phyloP scores from a whole-genome alignment of 1,140 invertebrate species.

The Lepidurus apus region DNA sequence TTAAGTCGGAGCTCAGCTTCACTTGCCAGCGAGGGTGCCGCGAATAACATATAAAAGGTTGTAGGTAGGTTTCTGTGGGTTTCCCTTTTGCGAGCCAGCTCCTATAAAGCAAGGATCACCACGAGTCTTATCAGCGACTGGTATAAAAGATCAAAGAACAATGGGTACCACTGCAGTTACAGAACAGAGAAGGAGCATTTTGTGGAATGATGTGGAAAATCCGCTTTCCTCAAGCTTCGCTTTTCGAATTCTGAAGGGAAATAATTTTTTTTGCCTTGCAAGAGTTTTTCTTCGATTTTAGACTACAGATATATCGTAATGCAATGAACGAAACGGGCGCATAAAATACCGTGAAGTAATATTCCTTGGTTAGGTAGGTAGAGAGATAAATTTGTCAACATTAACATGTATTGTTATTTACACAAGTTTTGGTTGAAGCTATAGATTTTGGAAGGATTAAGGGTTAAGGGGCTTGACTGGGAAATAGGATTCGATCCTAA shows the following conservation, averaged over 20 bases:
- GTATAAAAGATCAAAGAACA: background rate
- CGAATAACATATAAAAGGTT: conserved; percentile 3
- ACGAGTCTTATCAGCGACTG: background rate
- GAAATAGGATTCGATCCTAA: background rate
- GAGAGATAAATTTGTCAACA: conserved; percentile 11
- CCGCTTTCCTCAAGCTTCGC: no score
- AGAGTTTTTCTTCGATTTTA: no score
- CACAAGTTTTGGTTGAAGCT: conserved; percentile 5
- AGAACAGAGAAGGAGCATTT: no score
- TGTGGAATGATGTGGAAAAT: no score
- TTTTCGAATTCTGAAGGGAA: no score
- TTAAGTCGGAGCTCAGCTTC: conserved; percentile 9
- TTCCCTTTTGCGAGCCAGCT: background rate
- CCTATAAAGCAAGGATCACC: background rate
- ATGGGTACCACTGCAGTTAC: no score
- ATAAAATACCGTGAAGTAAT: no score
- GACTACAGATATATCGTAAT: no score
- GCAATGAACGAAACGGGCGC: no score
- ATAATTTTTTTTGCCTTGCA: no score
- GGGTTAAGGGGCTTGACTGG: conserved; percentile 12
- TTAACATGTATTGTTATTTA: conserved; percentile 18
- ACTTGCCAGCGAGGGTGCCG: background rate
- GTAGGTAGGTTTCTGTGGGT: background rate
- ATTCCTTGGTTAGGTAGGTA: background rate
- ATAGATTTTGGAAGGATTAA: background rate